Evolutionary conservation across 92 coral and sea anemone species (phyloP).

Genomic region (Chrysogorgia sp.): DNA sequence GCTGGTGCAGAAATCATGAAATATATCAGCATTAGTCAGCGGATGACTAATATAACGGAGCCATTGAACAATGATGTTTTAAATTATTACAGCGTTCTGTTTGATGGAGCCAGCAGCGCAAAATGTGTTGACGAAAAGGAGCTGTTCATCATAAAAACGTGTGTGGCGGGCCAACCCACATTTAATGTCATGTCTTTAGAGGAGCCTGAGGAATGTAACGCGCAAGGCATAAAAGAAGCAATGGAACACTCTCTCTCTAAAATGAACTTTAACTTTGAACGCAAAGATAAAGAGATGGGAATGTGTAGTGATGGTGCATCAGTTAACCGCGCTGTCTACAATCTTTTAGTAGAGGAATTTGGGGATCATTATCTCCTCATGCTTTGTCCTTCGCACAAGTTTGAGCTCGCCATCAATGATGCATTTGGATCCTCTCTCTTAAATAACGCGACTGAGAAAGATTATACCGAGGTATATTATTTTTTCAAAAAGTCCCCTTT

Average conservation of each 20-base stretch:
- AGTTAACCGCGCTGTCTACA: constrained; percentile 13
- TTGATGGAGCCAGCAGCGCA: constrained; percentile 14
- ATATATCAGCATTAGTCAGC: neutral
- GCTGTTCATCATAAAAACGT: constrained; percentile 9
- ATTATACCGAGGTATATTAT: neutral
- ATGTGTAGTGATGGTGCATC: constrained; percentile 18
- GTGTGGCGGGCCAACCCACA: neutral
- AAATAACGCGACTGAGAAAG: neutral
- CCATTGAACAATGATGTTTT: constrained; percentile 6
- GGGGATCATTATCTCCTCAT: constrained; percentile 12
- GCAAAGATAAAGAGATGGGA: neutral
- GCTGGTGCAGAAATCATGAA: constrained; percentile 6
- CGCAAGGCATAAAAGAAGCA: constrained; percentile 5
- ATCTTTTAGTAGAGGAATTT: constrained; percentile 12
- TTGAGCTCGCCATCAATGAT: constrained; percentile 17
- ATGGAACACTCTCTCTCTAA: neutral
- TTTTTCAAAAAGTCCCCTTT: constrained; percentile 13
- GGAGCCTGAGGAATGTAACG: constrained; percentile 9
- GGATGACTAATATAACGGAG: neutral
- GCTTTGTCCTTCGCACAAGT: neutral
- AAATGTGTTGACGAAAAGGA: constrained; percentile 14
- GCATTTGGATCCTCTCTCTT: neutral
- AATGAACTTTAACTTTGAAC: neutral
- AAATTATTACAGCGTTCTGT: constrained; percentile 11
- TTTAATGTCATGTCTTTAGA: constrained; percentile 6